phyloP scores from a whole-genome alignment of 2,113 vertebrate species.

The Mustela lutreola region DNA sequence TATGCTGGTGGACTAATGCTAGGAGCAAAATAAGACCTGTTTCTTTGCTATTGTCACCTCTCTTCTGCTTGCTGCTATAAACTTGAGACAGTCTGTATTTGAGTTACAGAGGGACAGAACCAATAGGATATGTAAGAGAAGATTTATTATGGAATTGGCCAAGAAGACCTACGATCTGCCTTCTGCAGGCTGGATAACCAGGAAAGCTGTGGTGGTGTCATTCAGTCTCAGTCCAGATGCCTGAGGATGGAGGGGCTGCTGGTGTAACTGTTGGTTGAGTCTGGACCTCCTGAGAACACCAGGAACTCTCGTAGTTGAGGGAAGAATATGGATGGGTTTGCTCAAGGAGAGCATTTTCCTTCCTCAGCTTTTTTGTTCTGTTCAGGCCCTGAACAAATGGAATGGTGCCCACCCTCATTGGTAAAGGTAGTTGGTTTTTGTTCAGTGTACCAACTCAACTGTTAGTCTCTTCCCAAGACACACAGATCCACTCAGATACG shows the following conservation, averaged over 20 bases:
- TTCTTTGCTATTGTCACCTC: not conserved
- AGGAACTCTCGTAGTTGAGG: not conserved
- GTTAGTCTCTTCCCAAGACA: not conserved
- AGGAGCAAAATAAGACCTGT: not conserved
- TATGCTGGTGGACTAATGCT: not conserved
- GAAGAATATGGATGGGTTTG: not conserved
- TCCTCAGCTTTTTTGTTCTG: not conserved
- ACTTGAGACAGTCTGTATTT: not conserved
- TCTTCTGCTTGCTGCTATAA: not conserved
- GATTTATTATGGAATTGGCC: not conserved
- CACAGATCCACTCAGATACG: not conserved
- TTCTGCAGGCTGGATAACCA: not conserved
- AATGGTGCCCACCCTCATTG: not conserved
- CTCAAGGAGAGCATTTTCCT: not conserved
- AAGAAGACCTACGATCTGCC: not conserved
- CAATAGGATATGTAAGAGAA: not conserved
- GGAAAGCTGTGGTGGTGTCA: not conserved
- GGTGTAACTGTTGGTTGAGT: not conserved
- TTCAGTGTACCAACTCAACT: not conserved
- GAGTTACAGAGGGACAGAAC: not conserved
- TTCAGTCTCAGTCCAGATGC: not conserved
- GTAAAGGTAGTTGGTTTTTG: not conserved
- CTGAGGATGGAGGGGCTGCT: not conserved
- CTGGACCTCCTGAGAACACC: not conserved
- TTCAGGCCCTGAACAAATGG: not conserved